Base-by-base conservation (phyloP, 2,113 vertebrate species). In the Aepyceros melampus region DNA sequence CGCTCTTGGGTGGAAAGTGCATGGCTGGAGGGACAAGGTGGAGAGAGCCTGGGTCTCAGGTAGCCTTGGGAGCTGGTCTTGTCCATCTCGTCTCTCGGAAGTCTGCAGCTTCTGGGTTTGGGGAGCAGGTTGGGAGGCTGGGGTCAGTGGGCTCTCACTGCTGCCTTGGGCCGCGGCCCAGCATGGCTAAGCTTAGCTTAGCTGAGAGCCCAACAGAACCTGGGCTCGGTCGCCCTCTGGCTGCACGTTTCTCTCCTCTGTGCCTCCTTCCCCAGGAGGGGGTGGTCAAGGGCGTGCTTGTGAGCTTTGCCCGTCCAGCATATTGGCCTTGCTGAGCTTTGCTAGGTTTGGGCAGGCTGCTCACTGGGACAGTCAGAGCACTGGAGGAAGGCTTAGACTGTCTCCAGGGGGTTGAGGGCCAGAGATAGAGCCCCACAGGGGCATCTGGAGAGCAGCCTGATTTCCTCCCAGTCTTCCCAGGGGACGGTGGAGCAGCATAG, bases 191-290 rank as follows among this genome's bases (percentile, higher is more conserved):
- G 29, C n/a, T 95, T 95, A 25, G 25, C 49, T 88, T 33, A 81
- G 76, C 53, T 55, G 21, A 87, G 33, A 97, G 36, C 84, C 74
- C 56, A 31, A 19, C 29, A 47, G 76, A 83, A 76, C 79, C 86
- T 95, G 62, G 88, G 21, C 71, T 91, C 23, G 79, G 87, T 40
- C 19, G 16, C 33, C 78, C 19, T 43, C 45, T 79, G 47, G 56
- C 47, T 64, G 56, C 56, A 53, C 40, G 58, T n/a, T n/a, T 87
- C 87, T 94, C 81, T 97, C 51, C 62, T 96, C 89, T 96, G 53
- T 91, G 51, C 64, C 19, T 27, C 47, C 71, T 55, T 51, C 25
- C 15, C 78, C 29, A 91, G 47, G 47, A 88, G 43, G 7, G 81
- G 31, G 15, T 1, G 33, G 3, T 45, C 23, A 56, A 89, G 27